phyloP scores from a whole-genome alignment of 2,113 vertebrate genomes.

The Garra rufa region DNA sequence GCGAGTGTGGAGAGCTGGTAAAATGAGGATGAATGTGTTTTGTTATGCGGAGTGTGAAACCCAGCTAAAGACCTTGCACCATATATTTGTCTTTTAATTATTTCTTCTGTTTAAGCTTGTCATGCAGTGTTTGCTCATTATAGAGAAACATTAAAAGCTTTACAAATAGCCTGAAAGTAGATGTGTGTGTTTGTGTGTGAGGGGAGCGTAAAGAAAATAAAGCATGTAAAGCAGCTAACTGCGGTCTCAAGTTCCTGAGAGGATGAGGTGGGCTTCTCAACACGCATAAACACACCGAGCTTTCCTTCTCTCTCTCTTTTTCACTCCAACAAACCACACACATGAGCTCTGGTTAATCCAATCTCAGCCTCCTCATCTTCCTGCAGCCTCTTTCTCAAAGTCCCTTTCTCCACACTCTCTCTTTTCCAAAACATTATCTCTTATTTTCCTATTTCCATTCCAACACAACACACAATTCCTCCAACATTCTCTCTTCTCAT shows the following conservation, averaged over 20 bases:
- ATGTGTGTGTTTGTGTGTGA: conserved; percentile 49
- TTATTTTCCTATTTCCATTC: conserved; percentile 27
- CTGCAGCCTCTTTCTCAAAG: conserved; percentile 41
- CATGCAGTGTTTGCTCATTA: conserved; percentile 52
- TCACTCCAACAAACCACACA: conserved; percentile 22
- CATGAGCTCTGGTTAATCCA: conserved; percentile 72
- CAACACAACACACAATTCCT: conserved; percentile 24
- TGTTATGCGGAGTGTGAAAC: conserved; percentile 37
- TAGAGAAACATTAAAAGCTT: conserved; percentile 57
- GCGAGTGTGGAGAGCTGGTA: conserved; percentile 10
- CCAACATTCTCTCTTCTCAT: conserved; percentile 10
- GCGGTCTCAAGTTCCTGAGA: conserved; percentile 51
- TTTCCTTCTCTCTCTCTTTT: conserved; percentile 11
- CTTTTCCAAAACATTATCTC: conserved; percentile 14
- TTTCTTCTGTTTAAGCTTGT: conserved; percentile 47
- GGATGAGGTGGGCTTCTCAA: conserved; percentile 35
- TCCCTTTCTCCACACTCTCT: conserved; percentile 36
- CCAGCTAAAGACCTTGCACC: conserved; percentile 35
- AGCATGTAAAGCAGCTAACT: conserved; percentile 41
- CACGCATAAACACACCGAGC: conserved; percentile 33
- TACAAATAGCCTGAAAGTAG: conserved; percentile 56
- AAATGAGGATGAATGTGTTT: conserved; percentile 48
- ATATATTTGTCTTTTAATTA: conserved; percentile 54
- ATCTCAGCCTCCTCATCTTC: conserved; percentile 66
- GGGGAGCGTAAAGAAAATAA: conserved; percentile 11